Percentiles rank a stretch among this genome's conserved stretches.
Evolutionary conservation across 2,113 vertebrate species (phyloP).

Genomic region (Gorsachius goisagi): DNA sequence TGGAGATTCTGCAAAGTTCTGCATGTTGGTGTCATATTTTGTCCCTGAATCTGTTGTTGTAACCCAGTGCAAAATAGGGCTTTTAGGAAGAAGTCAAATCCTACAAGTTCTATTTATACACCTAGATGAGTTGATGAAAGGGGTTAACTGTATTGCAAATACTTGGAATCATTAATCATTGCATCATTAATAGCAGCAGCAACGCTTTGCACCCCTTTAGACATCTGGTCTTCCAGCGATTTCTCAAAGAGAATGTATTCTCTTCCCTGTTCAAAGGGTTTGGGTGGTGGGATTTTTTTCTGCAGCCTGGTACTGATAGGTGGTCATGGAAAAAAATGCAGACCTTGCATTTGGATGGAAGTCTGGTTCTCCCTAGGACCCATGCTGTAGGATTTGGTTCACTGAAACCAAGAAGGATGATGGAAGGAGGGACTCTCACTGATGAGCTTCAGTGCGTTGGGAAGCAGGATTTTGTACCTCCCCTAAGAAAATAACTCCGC

Average conservation of each 20-base stretch:
- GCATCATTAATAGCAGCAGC: neutral
- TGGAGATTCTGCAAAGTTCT: neutral
- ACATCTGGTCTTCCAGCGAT: neutral
- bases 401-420: neutral
- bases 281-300: neutral
- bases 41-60: neutral
- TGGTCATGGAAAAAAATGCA: neutral
- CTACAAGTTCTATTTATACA: neutral
- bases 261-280: neutral
- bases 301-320: neutral
- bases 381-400: fast-evolving
- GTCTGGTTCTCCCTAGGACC: neutral
- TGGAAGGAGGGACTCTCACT: neutral
- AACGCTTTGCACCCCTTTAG: neutral
- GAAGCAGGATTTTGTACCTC: neutral
- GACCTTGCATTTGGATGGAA: neutral
- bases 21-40: neutral
- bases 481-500: neutral
- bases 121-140: neutral
- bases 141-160: neutral
- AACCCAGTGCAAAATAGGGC: neutral
- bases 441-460: neutral
- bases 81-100: neutral
- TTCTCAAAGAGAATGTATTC: neutral
- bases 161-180: neutral